Conservation (phyloP, 2,113 vertebrate genomes). For the Boleophthalmus pectinirostris region DNA sequence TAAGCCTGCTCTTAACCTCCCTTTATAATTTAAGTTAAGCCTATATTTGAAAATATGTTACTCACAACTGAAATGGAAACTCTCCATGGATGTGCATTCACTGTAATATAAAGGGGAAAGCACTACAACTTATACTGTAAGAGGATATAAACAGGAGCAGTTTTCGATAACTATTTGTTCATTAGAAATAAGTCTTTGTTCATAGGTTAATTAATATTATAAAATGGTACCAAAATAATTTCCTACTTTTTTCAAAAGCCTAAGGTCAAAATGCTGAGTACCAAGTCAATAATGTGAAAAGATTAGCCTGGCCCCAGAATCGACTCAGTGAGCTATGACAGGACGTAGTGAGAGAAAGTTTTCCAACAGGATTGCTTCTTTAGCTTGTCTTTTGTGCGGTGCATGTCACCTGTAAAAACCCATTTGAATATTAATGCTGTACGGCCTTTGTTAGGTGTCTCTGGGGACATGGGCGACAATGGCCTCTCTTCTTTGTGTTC, state of each 20-base stretch:
- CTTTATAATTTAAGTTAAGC: too few species aligned
- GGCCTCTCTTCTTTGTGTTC: constrained; percentile 19
- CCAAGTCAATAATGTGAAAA: constrained; percentile 47
- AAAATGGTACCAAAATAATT: too few species aligned
- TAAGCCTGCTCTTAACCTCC: too few species aligned
- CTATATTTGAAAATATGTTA: too few species aligned
- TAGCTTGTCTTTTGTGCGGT: constrained; percentile 47
- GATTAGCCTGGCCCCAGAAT: constrained; percentile 48
- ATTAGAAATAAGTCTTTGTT: too few species aligned
- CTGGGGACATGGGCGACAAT: constrained; percentile 1
- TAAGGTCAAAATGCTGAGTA: constrained; percentile 49
- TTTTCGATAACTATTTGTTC: too few species aligned
- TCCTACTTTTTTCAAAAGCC: neutral
- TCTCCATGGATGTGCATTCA: too few species aligned
- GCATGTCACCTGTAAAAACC: constrained; percentile 62
- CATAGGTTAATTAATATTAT: too few species aligned
- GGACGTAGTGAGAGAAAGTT: constrained; percentile 22
- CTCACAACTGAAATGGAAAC: too few species aligned
- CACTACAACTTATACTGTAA: too few species aligned
- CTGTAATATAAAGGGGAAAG: too few species aligned
- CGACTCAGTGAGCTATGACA: constrained; percentile 56
- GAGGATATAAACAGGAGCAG: too few species aligned
- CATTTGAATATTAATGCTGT: constrained; percentile 56
- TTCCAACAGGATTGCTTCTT: constrained; percentile 40
- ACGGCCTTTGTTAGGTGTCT: constrained; percentile 39